These are phyloP conservation scores for Styela clava DNA, from an alignment of 23 tunicate species.

Conservation along the genomic window DNA sequence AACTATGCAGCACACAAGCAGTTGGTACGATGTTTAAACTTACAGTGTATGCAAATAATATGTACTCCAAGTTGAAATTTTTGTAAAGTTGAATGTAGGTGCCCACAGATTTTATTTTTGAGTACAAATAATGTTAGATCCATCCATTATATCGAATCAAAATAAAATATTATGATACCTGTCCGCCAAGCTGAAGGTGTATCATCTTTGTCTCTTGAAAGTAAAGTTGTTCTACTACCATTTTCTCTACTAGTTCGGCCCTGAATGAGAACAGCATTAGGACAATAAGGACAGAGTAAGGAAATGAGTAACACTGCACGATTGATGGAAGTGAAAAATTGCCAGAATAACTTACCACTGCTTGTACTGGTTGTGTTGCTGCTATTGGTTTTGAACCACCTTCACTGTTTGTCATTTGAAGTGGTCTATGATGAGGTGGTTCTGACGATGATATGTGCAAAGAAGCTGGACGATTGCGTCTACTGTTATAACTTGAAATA, in stretches of 20 bases:
- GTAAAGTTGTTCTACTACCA: background rate
- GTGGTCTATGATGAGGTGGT: slow-evolving; percentile 35
- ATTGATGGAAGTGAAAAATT: too few relatives aligned
- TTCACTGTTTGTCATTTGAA: slow-evolving; percentile 30
- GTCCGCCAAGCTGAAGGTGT: slow-evolving; percentile 8
- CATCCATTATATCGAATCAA: too few relatives aligned
- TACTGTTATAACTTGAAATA: background rate
- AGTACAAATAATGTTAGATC: too few relatives aligned
- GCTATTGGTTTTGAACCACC: slow-evolving; percentile 63
- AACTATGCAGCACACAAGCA: too few relatives aligned
- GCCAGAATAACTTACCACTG: too few relatives aligned
- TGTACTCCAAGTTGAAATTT: too few relatives aligned
- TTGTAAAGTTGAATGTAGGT: too few relatives aligned
- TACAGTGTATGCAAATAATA: too few relatives aligned
- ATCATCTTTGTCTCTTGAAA: slow-evolving; percentile 1
- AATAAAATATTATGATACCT: slow-evolving; percentile 6
- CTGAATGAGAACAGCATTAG: background rate
- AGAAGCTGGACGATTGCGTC: slow-evolving; percentile 60
- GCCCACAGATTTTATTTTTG: too few relatives aligned
- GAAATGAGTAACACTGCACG: too few relatives aligned
- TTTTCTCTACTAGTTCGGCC: slow-evolving; percentile 2
- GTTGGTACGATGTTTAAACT: too few relatives aligned
- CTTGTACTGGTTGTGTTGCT: slow-evolving; percentile 75
- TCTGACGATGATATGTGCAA: slow-evolving; percentile 38
- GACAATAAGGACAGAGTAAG: too few relatives aligned